phyloP scores from a whole-genome alignment of 2,113 vertebrate genomes.

The Miniopterus natalensis region DNA sequence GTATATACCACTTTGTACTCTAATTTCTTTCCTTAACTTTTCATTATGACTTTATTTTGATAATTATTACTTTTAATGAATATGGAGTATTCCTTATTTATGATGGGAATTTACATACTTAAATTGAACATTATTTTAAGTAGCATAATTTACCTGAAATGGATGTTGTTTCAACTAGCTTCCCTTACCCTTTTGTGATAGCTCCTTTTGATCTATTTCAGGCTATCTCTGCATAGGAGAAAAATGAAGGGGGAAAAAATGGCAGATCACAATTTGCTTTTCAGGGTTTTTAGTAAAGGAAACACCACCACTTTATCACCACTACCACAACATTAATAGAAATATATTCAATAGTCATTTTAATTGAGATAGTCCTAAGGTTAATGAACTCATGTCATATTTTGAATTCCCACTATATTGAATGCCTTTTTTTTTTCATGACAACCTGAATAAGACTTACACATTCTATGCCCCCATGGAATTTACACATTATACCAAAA shows the following conservation, averaged over 20 bases:
- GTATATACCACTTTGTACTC: neutral
- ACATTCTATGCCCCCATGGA: neutral
- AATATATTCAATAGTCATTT: neutral
- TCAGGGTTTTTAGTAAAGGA: neutral
- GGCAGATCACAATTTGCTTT: neutral
- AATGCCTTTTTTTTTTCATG: neutral
- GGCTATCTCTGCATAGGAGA: neutral
- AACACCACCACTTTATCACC: neutral
- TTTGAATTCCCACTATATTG: neutral
- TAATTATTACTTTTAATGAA: neutral
- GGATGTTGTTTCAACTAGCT: neutral
- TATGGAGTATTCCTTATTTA: neutral
- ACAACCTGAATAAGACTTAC: neutral
- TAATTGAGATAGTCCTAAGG: neutral
- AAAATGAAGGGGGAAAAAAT: neutral
- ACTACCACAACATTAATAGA: neutral
- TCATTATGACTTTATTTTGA: neutral
- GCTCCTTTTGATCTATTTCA: neutral
- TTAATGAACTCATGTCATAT: neutral
- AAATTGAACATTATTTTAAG: neutral
- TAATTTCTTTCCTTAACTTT: neutral
- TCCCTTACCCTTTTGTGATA: neutral
- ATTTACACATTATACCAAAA: slow-evolving; percentile 16
- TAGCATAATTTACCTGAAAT: neutral
- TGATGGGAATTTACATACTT: neutral